Conservation (phyloP, 2,797 vertebrate genomes). For the Micropoecilia bifurca region DNA sequence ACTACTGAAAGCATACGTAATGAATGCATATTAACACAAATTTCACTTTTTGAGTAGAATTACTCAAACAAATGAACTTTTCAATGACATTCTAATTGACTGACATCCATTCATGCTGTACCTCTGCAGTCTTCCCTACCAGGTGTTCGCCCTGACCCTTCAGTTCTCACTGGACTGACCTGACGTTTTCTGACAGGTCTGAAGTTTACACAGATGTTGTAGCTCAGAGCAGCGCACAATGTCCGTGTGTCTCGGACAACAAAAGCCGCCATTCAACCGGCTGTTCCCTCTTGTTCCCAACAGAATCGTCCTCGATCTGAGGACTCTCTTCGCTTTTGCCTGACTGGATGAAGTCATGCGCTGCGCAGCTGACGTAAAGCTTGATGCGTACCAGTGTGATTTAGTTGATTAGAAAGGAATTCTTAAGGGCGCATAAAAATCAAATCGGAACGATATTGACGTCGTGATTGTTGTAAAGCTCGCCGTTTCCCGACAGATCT, state of each 20-base stretch:
- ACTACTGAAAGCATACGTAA: not conserved
- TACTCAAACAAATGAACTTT: not conserved
- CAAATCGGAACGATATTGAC: not conserved
- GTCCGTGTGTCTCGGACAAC: conserved; percentile 60
- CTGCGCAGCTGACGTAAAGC: conserved; percentile 25
- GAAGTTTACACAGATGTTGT: conserved; percentile 42
- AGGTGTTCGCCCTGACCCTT: conserved; percentile 8
- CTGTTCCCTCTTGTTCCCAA: conserved; percentile 35
- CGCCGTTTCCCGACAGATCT: not conserved
- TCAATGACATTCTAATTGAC: not conserved
- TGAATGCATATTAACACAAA: not conserved
- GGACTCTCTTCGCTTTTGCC: conserved; percentile 11
- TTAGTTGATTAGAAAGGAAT: conserved; percentile 20
- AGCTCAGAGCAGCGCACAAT: conserved; percentile 49
- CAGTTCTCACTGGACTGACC: conserved; percentile 13
- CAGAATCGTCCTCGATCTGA: conserved; percentile 50
- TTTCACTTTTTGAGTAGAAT: not conserved
- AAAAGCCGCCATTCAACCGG: conserved; percentile 59
- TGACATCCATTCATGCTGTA: not conserved
- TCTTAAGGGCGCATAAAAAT: not conserved
- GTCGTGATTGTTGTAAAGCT: not conserved
- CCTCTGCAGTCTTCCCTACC: conserved; percentile 7
- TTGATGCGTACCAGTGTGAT: conserved; percentile 14
- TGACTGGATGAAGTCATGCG: conserved; percentile 45
- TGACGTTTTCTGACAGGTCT: conserved; percentile 7